These are phyloP conservation scores for Xylota segnis DNA, from an alignment of 2,888 invertebrate genomes.

Conservation along the genomic window DNA sequence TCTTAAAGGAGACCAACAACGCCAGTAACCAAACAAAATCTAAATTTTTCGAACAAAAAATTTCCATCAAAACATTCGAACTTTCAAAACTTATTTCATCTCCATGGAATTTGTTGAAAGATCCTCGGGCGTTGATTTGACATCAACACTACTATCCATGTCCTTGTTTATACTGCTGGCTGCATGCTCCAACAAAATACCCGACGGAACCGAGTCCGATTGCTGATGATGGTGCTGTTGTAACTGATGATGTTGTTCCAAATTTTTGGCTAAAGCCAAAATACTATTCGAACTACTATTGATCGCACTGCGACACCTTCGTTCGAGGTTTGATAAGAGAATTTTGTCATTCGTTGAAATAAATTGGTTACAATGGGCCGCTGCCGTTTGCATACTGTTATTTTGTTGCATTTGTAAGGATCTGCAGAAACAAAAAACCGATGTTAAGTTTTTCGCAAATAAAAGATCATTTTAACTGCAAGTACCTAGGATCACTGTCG, in stretches of 20 bases:
- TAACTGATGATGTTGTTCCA: slow-evolving; percentile 66
- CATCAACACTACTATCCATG: slow-evolving; percentile 33
- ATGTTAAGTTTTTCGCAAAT: too few species aligned
- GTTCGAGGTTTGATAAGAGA: slow-evolving; percentile 63
- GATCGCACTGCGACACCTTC: slow-evolving; percentile 67
- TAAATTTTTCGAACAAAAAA: background rate
- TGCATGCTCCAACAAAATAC: slow-evolving; percentile 51
- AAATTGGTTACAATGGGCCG: slow-evolving; percentile 59
- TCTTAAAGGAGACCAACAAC: background rate
- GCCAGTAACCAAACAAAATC: background rate
- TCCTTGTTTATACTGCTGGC: slow-evolving; percentile 43
- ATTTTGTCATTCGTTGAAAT: slow-evolving; percentile 66
- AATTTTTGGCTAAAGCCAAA: slow-evolving; percentile 61
- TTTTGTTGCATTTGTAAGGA: slow-evolving; percentile 62
- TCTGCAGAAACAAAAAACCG: background rate
- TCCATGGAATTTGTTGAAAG: slow-evolving; percentile 63
- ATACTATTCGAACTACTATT: slow-evolving; percentile 62
- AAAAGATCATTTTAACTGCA: background rate
- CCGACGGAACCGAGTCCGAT: slow-evolving; percentile 42
- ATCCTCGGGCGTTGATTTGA: slow-evolving; percentile 67
- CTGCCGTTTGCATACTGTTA: slow-evolving; percentile 42
- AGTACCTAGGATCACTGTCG: slow-evolving; percentile 70
- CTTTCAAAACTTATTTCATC: slow-evolving; percentile 40
- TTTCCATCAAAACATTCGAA: background rate
- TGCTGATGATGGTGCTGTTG: slow-evolving; percentile 63